Conservation (phyloP, 2,797 vertebrate species). For the Rhinophrynus dorsalis region DNA sequence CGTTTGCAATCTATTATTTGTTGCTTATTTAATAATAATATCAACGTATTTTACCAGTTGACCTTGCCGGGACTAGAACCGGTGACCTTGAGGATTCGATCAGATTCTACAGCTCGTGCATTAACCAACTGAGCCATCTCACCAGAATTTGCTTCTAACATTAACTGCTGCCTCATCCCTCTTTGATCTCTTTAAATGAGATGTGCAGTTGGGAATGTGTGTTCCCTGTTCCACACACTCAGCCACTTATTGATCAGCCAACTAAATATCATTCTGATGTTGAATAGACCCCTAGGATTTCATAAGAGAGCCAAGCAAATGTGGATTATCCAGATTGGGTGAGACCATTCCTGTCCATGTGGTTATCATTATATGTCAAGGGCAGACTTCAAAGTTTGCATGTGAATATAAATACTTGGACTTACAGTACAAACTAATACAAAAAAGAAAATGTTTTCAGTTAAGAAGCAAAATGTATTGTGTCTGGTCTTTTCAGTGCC, state of each 20-base stretch:
- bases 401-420: slow-evolving; percentile 43
- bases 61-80: too few species aligned
- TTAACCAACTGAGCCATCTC: too few species aligned
- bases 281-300: not conserved
- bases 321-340: slow-evolving; percentile 28
- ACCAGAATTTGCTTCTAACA: slow-evolving; percentile 1
- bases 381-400: slow-evolving; percentile 43
- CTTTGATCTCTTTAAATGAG: slow-evolving; percentile 27
- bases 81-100: too few species aligned
- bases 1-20: not conserved
- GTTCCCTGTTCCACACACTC: slow-evolving; percentile 34
- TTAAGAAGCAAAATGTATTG: slow-evolving; percentile 42
- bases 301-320: slow-evolving; percentile 12
- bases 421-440: slow-evolving; percentile 41
- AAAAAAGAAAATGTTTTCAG: slow-evolving; percentile 44
- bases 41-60: too few species aligned
- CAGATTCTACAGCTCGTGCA: too few species aligned
- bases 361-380: slow-evolving; percentile 37
- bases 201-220: slow-evolving; percentile 22
- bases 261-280: slow-evolving; percentile 18
- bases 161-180: slow-evolving; percentile 3
- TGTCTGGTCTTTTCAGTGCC: slow-evolving; percentile 39
- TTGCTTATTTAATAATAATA: too few species aligned
- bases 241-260: slow-evolving; percentile 28
- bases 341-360: slow-evolving; percentile 31